Evolutionary conservation across 2,113 vertebrate genomes (phyloP).

Genomic region (Ochotona princeps): DNA sequence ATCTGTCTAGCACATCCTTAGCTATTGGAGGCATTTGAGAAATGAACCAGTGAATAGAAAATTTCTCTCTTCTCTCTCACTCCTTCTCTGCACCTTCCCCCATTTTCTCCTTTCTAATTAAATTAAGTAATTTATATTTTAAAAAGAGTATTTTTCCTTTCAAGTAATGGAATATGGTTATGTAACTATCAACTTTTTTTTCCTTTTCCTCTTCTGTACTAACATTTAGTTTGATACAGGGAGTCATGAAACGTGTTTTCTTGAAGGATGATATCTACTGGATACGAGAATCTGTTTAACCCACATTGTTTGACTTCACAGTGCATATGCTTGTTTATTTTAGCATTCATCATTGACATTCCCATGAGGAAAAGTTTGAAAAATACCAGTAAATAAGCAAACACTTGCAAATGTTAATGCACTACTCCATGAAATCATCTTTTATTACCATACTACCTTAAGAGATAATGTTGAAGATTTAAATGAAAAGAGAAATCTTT

Average conservation of each 20-base stretch:
- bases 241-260: background rate
- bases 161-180: background rate
- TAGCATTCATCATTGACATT: background rate
- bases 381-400: background rate
- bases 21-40: no score
- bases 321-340: background rate
- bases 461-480: background rate
- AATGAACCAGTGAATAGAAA: no score
- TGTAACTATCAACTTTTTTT: background rate
- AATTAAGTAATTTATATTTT: no score
- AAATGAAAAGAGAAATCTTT: background rate
- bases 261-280: background rate
- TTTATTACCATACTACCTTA: background rate
- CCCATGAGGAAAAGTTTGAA: background rate
- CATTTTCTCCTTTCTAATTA: no score
- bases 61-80: no score
- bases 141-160: background rate
- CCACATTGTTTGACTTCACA: background rate
- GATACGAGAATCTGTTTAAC: background rate
- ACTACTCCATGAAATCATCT: background rate
- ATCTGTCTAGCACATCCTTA: no score
- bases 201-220: background rate
- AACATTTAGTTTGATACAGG: background rate
- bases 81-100: no score
- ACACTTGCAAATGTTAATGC: background rate